A percentile compares a stretch with the other conserved stretches of the same genome.
phyloP scores from a whole-genome alignment of 2,797 vertebrate species.

The Halcyon badia region DNA sequence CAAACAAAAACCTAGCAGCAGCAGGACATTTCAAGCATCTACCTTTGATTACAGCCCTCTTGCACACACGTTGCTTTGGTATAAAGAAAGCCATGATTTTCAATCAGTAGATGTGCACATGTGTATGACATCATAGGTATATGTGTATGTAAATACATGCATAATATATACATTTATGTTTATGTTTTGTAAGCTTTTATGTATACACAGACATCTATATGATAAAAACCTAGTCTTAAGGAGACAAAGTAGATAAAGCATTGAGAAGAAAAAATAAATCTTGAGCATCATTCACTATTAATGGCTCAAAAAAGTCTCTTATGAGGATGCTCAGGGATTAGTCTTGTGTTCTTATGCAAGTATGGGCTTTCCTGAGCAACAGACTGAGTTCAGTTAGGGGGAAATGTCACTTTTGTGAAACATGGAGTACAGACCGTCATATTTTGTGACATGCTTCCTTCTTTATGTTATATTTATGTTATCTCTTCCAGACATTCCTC shows the following conservation, averaged over 20 bases:
- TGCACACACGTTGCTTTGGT: neutral
- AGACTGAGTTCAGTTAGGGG: constrained; percentile 28
- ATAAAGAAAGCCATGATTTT: neutral
- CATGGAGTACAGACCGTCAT: rapidly evolving
- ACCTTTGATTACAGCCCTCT: neutral
- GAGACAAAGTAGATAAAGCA: neutral
- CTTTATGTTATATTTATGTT: neutral
- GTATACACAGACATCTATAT: neutral
- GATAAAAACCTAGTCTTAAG: neutral
- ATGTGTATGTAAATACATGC: neutral
- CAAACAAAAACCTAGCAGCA: neutral
- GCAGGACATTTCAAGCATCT: neutral
- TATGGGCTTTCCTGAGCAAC: neutral
- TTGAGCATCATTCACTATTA: neutral
- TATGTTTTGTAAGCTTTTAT: neutral
- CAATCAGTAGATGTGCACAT: neutral
- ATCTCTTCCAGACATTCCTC: constrained; percentile 29
- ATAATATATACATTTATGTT: neutral
- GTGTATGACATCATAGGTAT: neutral
- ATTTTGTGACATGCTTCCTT: constrained; percentile 4
- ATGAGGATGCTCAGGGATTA: constrained; percentile 13
- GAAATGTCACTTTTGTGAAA: constrained; percentile 1
- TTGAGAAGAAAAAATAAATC: neutral
- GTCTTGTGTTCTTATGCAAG: constrained; percentile 13
- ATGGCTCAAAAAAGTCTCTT: constrained; percentile 32